Conservation (phyloP, 2,797 vertebrate species). For the Anomalospiza imberbis region DNA sequence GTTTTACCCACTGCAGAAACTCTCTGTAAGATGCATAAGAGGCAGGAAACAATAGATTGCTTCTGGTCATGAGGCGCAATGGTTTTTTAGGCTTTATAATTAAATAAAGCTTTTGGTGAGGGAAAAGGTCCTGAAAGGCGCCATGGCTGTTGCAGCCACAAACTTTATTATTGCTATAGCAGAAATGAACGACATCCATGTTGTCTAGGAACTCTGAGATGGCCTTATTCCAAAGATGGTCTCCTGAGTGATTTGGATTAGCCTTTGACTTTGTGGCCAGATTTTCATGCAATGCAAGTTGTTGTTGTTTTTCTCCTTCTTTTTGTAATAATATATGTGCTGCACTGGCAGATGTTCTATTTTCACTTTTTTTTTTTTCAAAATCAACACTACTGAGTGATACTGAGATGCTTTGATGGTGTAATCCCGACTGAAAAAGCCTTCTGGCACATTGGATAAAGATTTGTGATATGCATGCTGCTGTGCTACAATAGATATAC, state of each 20-base stretch:
- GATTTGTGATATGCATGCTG: constrained; percentile 18
- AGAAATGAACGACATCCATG: constrained; percentile 22
- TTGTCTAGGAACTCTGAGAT: constrained; percentile 16
- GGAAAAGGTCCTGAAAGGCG: background rate
- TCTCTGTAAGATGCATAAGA: background rate
- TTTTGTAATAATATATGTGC: constrained; percentile 49
- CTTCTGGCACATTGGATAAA: constrained; percentile 39
- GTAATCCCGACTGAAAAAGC: constrained; percentile 29
- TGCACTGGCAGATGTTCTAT: constrained; percentile 64
- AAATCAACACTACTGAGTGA: constrained; percentile 58
- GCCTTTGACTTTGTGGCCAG: constrained; percentile 47
- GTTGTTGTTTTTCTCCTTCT: constrained; percentile 2
- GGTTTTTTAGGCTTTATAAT: constrained; percentile 7
- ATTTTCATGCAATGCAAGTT: constrained; percentile 47
- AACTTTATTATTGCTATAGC: background rate
- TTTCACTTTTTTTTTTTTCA: constrained; percentile 47
- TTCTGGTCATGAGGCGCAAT: background rate
- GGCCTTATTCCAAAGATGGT: constrained; percentile 49
- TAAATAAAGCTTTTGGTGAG: background rate
- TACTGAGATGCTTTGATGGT: constrained; percentile 30
- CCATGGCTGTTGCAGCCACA: background rate
- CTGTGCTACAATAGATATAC: constrained; percentile 27
- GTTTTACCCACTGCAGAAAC: background rate
- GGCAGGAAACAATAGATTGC: background rate
- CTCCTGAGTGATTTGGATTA: constrained; percentile 50